These are phyloP conservation scores for Drosophila sturtevanti DNA, from an alignment of 1,140 invertebrate species.

Conservation along the genomic window DNA sequence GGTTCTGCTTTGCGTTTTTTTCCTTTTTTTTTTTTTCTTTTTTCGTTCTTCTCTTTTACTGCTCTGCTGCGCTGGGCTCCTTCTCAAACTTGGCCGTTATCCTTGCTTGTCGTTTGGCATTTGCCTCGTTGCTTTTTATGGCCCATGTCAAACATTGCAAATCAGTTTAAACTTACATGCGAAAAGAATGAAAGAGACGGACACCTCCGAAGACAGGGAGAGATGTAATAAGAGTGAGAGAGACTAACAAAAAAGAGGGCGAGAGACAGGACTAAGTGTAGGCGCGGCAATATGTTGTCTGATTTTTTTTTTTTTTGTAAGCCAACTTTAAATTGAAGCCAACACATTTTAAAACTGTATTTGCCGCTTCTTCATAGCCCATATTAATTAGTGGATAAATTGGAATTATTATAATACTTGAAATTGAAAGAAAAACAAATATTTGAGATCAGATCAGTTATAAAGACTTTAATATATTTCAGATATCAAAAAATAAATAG, in stretches of 20 bases:
- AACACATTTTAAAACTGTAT: background rate
- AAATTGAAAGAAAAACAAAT: too few relatives aligned
- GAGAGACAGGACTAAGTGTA: background rate
- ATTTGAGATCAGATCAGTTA: too few relatives aligned
- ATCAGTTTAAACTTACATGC: slow-evolving; percentile 79
- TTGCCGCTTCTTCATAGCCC: background rate
- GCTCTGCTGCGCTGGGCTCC: slow-evolving; percentile 49
- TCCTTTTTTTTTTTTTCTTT: slow-evolving; percentile 26
- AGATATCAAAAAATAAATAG: too few relatives aligned
- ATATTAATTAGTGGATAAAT: too few relatives aligned
- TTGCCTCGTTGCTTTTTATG: slow-evolving; percentile 73
- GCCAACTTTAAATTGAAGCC: background rate
- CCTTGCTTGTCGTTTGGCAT: slow-evolving; percentile 39
- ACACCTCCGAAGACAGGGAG: background rate
- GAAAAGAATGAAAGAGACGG: slow-evolving; percentile 5
- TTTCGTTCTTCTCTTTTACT: slow-evolving; percentile 19
- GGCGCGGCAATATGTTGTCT: slow-evolving; percentile 50
- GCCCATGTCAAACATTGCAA: slow-evolving; percentile 80
- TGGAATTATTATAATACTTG: too few relatives aligned
- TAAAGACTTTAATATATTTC: too few relatives aligned
- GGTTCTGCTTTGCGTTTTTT: too few relatives aligned
- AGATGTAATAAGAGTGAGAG: background rate
- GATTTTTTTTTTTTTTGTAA: background rate
- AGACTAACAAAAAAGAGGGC: too few relatives aligned
- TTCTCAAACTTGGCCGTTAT: slow-evolving; percentile 43